Evolutionary conservation across 2,888 invertebrate species (phyloP).

Genomic region (Abrostola tripartita): DNA sequence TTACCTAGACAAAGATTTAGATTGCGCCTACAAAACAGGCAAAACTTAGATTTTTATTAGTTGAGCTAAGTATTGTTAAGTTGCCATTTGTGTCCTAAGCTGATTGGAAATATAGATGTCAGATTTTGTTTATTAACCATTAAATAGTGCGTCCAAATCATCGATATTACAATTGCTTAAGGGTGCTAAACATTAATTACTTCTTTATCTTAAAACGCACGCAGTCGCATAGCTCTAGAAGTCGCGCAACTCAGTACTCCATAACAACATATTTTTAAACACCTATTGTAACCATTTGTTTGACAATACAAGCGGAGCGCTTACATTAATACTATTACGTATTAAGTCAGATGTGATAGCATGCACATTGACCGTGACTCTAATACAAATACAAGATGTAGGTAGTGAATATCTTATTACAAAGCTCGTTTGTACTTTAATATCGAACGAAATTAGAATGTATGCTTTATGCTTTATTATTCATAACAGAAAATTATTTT

Average conservation of each 20-base stretch:
- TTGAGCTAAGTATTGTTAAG: too few relatives aligned
- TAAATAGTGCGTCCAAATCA: too few relatives aligned
- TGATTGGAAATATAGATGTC: too few relatives aligned
- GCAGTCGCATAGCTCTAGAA: not conserved
- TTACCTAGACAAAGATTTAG: too few relatives aligned
- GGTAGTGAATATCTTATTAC: conserved; percentile 7
- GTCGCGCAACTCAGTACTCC: not conserved
- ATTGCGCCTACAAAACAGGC: too few relatives aligned
- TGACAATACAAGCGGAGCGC: conserved; percentile 16
- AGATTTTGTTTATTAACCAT: too few relatives aligned
- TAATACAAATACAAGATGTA: conserved; percentile 9
- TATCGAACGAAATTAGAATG: conserved; percentile 6
- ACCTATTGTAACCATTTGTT: conserved; percentile 31
- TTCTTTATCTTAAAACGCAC: not conserved
- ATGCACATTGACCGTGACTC: conserved; percentile 6
- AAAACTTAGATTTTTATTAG: too few relatives aligned
- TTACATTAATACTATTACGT: conserved; percentile 13
- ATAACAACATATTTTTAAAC: conserved; percentile 13
- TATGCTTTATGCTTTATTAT: not conserved
- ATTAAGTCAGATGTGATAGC: conserved; percentile 24
- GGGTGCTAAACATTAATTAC: not conserved
- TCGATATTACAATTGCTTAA: not conserved
- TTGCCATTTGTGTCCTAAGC: too few relatives aligned
- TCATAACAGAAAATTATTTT: too few relatives aligned
- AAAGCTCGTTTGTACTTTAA: conserved; percentile 10